A percentile compares a stretch with the other conserved stretches of the same genome.
These are phyloP conservation scores for Paratilapia polleni DNA, from an alignment of 2,113 vertebrate species.

Conservation along the genomic window DNA sequence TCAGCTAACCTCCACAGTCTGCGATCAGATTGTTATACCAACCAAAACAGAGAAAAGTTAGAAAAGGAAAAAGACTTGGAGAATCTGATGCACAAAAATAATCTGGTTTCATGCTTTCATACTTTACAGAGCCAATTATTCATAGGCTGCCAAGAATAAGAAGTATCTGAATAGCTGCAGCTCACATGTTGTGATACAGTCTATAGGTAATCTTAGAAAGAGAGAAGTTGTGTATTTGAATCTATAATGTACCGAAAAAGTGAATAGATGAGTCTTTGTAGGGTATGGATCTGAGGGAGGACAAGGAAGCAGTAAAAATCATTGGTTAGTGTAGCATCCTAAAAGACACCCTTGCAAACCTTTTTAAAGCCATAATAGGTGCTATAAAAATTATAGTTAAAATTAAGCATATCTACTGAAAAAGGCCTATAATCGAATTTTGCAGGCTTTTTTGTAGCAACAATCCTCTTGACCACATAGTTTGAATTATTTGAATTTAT, in stretches of 20 bases:
- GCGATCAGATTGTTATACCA: background rate
- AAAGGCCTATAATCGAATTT: background rate
- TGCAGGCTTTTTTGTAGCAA: background rate
- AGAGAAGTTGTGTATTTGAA: background rate
- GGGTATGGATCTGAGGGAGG: background rate
- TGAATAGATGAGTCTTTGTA: background rate
- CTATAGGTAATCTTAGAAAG: background rate
- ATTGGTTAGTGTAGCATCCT: no score
- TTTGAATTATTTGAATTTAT: no score
- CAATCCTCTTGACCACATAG: background rate
- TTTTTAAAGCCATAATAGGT: background rate
- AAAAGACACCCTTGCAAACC: background rate
- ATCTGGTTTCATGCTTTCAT: background rate
- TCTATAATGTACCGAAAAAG: background rate
- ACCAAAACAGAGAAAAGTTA: background rate
- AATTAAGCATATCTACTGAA: background rate
- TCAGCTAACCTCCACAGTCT: conserved; percentile 5
- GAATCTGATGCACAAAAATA: background rate
- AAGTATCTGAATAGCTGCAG: background rate
- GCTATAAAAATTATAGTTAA: background rate
- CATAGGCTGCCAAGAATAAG: background rate
- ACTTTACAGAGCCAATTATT: background rate
- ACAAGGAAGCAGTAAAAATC: background rate
- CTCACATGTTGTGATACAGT: background rate
- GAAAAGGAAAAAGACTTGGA: background rate